These are phyloP conservation scores for Dryobotodes eremita DNA, from an alignment of 2,888 invertebrate species.

Conservation along the genomic window DNA sequence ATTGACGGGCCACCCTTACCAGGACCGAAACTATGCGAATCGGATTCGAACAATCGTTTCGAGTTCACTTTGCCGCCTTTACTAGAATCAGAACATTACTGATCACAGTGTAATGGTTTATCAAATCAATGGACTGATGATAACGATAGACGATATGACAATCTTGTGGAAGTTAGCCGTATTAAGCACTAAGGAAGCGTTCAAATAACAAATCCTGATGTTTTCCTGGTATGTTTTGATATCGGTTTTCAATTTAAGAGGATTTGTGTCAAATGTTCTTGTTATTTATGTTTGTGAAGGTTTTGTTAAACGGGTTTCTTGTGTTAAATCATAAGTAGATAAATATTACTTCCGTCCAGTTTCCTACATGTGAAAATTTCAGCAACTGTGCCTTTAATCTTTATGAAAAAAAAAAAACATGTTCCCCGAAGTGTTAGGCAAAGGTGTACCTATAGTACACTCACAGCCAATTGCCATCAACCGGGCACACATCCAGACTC, in stretches of 20 bases:
- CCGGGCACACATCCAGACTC: too few relatives aligned
- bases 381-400: neutral
- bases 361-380: neutral
- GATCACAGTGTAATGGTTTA: slow-evolving; percentile 27
- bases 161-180: slow-evolving; percentile 38
- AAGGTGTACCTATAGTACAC: neutral
- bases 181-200: slow-evolving; percentile 44
- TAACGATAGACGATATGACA: slow-evolving; percentile 27
- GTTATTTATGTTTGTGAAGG: slow-evolving; percentile 36
- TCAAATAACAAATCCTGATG: slow-evolving; percentile 50
- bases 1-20: neutral
- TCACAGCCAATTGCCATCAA: neutral
- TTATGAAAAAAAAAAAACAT: neutral
- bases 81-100: slow-evolving; percentile 19
- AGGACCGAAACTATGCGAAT: slow-evolving; percentile 31
- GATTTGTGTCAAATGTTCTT: slow-evolving; percentile 10
- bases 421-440: too few relatives aligned
- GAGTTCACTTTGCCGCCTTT: slow-evolving; percentile 11
- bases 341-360: neutral
- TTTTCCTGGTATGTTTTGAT: slow-evolving; percentile 42
- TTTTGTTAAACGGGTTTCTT: neutral
- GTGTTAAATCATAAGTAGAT: neutral
- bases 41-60: slow-evolving; percentile 16
- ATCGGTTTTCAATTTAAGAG: slow-evolving; percentile 29
- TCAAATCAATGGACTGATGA: slow-evolving; percentile 31